Evolutionary conservation across 2,113 vertebrate species (phyloP).

Genomic region (Chaetodon trifascialis): DNA sequence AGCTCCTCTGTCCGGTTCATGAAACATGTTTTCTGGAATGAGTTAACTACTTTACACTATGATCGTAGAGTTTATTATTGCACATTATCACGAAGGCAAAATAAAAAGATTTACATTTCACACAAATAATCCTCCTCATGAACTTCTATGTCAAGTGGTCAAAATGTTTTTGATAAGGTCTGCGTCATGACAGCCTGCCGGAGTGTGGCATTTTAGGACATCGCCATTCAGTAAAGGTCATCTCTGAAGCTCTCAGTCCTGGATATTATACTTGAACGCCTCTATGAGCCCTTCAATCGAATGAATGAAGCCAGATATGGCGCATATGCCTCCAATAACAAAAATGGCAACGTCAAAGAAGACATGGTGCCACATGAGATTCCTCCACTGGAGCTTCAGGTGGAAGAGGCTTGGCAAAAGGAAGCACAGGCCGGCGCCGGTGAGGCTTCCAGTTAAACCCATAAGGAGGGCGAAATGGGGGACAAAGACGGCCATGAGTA

Average conservation of each 20-base stretch:
- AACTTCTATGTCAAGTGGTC: slow-evolving; percentile 45
- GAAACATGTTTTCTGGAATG: slow-evolving; percentile 63
- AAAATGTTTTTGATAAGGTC: slow-evolving; percentile 33
- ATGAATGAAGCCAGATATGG: slow-evolving; percentile 95
- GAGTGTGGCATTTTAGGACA: slow-evolving; percentile 27
- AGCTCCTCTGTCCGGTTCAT: slow-evolving; percentile 47
- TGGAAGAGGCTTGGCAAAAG: slow-evolving; percentile 98
- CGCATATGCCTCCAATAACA: slow-evolving; percentile 96
- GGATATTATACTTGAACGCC: slow-evolving; percentile 90
- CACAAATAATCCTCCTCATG: slow-evolving; percentile 71
- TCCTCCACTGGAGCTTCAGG: slow-evolving; percentile 95
- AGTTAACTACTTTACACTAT: slow-evolving; percentile 73
- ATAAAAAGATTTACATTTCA: slow-evolving; percentile 79
- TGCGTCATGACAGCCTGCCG: slow-evolving; percentile 15
- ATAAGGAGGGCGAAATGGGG: slow-evolving; percentile 97
- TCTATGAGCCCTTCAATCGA: slow-evolving; percentile 97
- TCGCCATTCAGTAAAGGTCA: slow-evolving; percentile 30
- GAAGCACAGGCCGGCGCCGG: slow-evolving; percentile 96
- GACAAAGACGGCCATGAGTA: slow-evolving; percentile 97
- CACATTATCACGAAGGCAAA: slow-evolving; percentile 83
- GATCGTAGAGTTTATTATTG: slow-evolving; percentile 79
- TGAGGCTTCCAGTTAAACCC: slow-evolving; percentile 97
- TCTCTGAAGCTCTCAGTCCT: slow-evolving; percentile 84
- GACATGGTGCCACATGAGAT: slow-evolving; percentile 96
- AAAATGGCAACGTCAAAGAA: slow-evolving; percentile 98